Conservation (phyloP, 2,113 vertebrate species). For the Felis chaus region DNA sequence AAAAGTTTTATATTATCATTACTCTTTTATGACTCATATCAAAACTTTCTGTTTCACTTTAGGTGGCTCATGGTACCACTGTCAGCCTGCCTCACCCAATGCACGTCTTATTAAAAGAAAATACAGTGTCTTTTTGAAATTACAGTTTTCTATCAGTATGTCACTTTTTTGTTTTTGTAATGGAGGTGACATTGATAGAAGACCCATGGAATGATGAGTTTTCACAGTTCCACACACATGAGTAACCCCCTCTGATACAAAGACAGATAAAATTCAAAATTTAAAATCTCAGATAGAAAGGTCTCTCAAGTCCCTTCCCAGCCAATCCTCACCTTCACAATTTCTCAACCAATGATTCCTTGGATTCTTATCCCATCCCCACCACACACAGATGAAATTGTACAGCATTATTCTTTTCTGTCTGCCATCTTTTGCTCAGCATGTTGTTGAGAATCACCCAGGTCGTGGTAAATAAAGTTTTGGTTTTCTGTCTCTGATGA, state of each 20-base stretch:
- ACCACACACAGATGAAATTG: not conserved
- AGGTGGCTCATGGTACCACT: not conserved
- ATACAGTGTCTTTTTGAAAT: not conserved
- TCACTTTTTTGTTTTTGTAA: not conserved
- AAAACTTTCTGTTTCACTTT: not conserved
- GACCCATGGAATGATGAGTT: not conserved
- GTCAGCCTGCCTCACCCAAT: not conserved
- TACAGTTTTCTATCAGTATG: not conserved
- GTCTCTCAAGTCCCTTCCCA: not conserved
- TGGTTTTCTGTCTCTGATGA: not conserved
- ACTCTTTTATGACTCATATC: not conserved
- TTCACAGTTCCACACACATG: not conserved
- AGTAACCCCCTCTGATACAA: not conserved
- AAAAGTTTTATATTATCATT: not conserved
- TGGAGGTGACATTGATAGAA: not conserved
- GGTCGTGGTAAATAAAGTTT: not conserved
- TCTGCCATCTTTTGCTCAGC: not conserved
- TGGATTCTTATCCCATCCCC: not conserved
- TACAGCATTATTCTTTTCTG: no score
- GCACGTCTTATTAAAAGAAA: not conserved
- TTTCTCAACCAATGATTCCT: not conserved
- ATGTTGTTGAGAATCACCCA: not conserved
- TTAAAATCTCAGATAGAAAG: not conserved
- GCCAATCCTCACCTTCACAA: not conserved
- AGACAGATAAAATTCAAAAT: not conserved